A percentile compares a stretch with the other conserved stretches of the same genome.
Conservation (phyloP, 1,140 invertebrate genomes). For the Macrobrachium rosenbergii region DNA sequence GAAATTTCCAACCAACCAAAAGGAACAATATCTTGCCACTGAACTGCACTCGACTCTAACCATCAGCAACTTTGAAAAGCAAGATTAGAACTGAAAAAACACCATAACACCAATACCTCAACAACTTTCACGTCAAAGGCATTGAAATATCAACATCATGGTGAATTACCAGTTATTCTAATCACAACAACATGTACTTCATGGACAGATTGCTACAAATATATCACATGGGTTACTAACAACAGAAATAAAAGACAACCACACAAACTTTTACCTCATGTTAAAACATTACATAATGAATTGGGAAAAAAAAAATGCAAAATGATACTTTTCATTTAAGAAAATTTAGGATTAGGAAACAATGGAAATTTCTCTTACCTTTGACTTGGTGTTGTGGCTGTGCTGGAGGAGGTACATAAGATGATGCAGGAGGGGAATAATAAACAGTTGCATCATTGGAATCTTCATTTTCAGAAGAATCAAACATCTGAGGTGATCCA, state of each 20-base stretch:
- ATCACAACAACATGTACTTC: not conserved
- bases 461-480: conserved; percentile 53
- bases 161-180: conserved; percentile 37
- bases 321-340: too few species aligned
- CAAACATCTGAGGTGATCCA: conserved; percentile 49
- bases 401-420: conserved; percentile 4
- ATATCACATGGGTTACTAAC: conserved; percentile 46
- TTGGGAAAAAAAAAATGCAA: not conserved
- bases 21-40: too few species aligned
- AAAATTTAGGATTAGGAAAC: too few species aligned
- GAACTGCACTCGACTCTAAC: too few species aligned
- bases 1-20: too few species aligned
- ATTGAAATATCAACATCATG: conserved; percentile 47
- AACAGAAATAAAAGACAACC: not conserved
- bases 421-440: conserved; percentile 44
- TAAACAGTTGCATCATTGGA: conserved; percentile 57
- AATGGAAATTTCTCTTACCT: not conserved
- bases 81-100: conserved; percentile 17
- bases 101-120: conserved; percentile 36
- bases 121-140: not conserved
- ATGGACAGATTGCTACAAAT: conserved; percentile 25
- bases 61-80: not conserved
- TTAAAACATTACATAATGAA: not conserved
- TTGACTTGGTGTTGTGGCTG: conserved; percentile 19
- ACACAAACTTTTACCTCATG: not conserved